A percentile compares a stretch with the other conserved stretches of the same genome.
Evolutionary conservation across 1,140 invertebrate genomes (phyloP).

Genomic region (Macrobrachium nipponense): DNA sequence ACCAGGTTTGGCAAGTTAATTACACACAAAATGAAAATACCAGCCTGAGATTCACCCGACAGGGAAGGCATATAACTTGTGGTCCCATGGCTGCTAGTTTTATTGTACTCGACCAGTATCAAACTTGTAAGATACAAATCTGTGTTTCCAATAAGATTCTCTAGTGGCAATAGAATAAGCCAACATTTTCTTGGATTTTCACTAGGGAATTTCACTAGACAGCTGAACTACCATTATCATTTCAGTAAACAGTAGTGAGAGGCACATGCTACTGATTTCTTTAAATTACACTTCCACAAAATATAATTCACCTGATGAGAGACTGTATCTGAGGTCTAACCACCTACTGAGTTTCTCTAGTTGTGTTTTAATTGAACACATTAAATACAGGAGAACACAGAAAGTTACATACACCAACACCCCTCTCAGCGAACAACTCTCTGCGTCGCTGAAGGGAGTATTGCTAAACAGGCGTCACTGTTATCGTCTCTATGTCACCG

Average conservation of each 20-base stretch:
- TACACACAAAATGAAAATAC: conserved; percentile 27
- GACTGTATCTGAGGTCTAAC: background rate
- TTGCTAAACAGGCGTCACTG: conserved; percentile 65
- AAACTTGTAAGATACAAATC: conserved; percentile 52
- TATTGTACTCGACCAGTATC: conserved; percentile 57
- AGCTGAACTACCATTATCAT: conserved; percentile 17
- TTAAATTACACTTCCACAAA: too few species aligned
- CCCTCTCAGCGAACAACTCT: conserved; percentile 6
- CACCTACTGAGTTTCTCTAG: conserved; percentile 2
- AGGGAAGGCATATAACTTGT: conserved; percentile 51
- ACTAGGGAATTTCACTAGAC: background rate
- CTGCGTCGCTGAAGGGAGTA: conserved; percentile 3
- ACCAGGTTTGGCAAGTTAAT: background rate
- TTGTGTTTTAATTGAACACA: conserved; percentile 1
- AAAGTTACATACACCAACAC: conserved; percentile 38
- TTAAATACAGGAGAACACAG: conserved; percentile 41
- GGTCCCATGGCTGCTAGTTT: conserved; percentile 50
- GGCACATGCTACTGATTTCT: too few species aligned
- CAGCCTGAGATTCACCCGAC: conserved; percentile 53
- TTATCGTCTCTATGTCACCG: conserved; percentile 75
- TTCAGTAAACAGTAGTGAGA: conserved; percentile 1
- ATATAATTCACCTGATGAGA: too few species aligned
- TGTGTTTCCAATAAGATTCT: conserved; percentile 54
- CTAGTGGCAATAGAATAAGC: conserved; percentile 47
- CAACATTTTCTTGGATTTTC: conserved; percentile 15